Conservation (phyloP, 2,797 vertebrate species). For the Rhynchonycteris naso region DNA sequence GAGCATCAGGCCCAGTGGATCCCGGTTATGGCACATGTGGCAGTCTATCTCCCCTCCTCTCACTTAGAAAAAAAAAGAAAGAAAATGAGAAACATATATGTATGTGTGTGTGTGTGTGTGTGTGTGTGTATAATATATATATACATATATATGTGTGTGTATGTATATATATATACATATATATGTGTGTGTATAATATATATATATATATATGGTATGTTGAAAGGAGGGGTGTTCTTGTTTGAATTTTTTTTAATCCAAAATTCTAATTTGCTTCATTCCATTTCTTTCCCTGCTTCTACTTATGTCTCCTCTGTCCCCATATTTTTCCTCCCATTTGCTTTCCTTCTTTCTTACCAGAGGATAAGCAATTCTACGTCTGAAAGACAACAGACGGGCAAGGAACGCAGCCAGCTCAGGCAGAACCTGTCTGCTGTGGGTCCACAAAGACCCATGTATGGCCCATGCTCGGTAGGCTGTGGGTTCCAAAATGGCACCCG, state of each 20-base stretch:
- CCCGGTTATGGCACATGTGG: too few species aligned
- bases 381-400: background rate
- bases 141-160: too few species aligned
- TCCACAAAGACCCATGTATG: background rate
- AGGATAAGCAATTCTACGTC: background rate
- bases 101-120: too few species aligned
- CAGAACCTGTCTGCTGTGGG: background rate
- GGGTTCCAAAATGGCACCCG: background rate
- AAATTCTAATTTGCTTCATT: background rate
- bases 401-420: background rate
- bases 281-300: background rate
- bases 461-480: background rate
- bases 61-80: too few species aligned
- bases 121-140: too few species aligned
- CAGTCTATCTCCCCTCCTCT: too few species aligned
- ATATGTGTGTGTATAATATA: background rate
- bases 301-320: background rate
- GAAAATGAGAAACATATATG: too few species aligned
- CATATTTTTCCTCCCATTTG: background rate
- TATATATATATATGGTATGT: background rate
- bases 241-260: background rate
- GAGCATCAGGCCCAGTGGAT: too few species aligned
- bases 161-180: too few species aligned
- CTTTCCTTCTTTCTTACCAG: background rate
- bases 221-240: background rate